Evolutionary conservation across 1,140 invertebrate genomes (phyloP).

Genomic region (Zophobas atratus): DNA sequence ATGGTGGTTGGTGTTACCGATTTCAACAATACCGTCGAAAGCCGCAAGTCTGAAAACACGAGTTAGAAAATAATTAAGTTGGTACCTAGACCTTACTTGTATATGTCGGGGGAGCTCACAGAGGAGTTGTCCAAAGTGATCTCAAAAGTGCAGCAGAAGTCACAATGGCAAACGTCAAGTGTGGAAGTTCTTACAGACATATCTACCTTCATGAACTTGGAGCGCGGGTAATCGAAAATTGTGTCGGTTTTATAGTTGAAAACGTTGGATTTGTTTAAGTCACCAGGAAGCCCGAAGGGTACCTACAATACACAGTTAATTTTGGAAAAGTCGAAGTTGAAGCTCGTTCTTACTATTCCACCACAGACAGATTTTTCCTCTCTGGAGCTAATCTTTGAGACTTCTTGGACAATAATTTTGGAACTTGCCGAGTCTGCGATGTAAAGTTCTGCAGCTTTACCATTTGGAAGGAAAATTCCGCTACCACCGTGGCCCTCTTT

Average conservation of each 20-base stretch:
- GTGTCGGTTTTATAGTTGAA: too few relatives aligned
- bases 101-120: constrained; percentile 2
- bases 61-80: background rate
- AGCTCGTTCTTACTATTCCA: background rate
- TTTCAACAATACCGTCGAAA: constrained; percentile 41
- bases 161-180: constrained; percentile 48
- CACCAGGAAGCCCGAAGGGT: background rate
- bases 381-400: constrained; percentile 18
- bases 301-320: constrained; percentile 25
- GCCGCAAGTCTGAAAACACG: constrained; percentile 49
- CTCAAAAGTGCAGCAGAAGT: constrained; percentile 56
- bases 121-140: constrained; percentile 35
- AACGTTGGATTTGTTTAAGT: constrained; percentile 6
- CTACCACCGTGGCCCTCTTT: constrained; percentile 63
- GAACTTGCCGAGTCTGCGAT: constrained; percentile 48
- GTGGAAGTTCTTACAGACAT: constrained; percentile 44
- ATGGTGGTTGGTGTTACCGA: constrained; percentile 10
- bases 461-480: constrained; percentile 67
- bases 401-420: constrained; percentile 47
- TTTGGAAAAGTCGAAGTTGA: constrained; percentile 17
- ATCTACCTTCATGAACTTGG: constrained; percentile 47
- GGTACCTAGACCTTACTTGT: constrained; percentile 1
- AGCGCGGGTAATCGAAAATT: constrained; percentile 42
- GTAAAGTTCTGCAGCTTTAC: constrained; percentile 61
- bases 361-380: background rate